Evolutionary conservation across 2,113 vertebrate genomes (phyloP).

Genomic region (Oryzias celebensis): DNA sequence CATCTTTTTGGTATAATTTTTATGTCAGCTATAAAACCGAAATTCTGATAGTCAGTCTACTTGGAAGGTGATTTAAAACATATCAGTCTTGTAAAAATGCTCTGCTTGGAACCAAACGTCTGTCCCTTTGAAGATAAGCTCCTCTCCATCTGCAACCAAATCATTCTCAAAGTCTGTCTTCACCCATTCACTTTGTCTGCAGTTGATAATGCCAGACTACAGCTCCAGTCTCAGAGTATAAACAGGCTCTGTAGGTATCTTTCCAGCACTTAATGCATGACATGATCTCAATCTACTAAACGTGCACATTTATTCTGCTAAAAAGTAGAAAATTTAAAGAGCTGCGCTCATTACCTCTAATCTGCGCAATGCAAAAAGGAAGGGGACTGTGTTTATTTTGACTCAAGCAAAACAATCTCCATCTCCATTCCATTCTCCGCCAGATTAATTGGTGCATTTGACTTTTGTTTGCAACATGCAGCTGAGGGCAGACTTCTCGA

Average conservation of each 20-base stretch:
- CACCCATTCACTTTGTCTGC: constrained; percentile 60
- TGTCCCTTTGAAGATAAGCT: constrained; percentile 71
- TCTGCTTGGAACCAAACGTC: constrained; percentile 60
- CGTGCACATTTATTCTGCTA: constrained; percentile 43
- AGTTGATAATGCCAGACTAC: constrained; percentile 57
- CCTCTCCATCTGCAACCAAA: constrained; percentile 66
- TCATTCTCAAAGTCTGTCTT: constrained; percentile 64
- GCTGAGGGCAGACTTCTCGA: constrained; percentile 55
- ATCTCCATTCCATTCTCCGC: constrained; percentile 59
- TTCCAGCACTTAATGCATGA: constrained; percentile 54
- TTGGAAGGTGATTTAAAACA: constrained; percentile 65
- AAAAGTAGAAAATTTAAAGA: constrained; percentile 54
- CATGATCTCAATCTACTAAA: constrained; percentile 56
- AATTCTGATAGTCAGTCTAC: constrained; percentile 51
- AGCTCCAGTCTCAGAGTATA: constrained; percentile 38
- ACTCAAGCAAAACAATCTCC: constrained; percentile 71
- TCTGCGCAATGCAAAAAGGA: constrained; percentile 44
- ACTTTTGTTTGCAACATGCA: constrained; percentile 60
- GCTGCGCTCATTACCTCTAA: constrained; percentile 60
- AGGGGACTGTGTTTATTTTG: constrained; percentile 55
- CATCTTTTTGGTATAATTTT: constrained; percentile 43
- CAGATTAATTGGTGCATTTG: constrained; percentile 69
- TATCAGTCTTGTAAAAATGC: constrained; percentile 58
- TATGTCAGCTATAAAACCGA: constrained; percentile 48
- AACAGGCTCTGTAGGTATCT: constrained; percentile 54